Evolutionary conservation across 2,888 invertebrate species (phyloP), one percentile per base, ranked within the genome.

Genomic region (Tineola bisselliella): DNA sequence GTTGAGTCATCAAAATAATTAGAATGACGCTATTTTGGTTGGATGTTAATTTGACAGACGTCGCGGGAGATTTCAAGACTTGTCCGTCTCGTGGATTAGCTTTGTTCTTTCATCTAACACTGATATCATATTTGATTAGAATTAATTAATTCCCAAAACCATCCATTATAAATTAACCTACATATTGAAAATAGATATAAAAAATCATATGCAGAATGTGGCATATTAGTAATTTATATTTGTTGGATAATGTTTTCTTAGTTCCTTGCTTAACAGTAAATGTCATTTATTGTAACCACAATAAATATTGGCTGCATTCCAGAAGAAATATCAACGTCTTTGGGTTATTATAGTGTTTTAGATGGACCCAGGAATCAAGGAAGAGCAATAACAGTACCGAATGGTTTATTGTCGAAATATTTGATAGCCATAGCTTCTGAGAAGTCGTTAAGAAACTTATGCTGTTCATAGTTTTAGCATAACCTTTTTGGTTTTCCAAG

Each of bases 1-100:
- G 79, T 84, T 86, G 87, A 87, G 81, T 86, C 86, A 87, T 86
- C 87, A 86, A 86, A 86, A 87, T 87, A 87, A 87, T 87, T 86
- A 86, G 86, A 86, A 87, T 86, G 81, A 83, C 81, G 86, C 84
- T 87, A 87, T 87, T 87, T 84, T 83, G 77, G 86, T 79, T 81
- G 77, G 84, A 83, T 84, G 84, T 81, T 86, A 86, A 86, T 86
- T 84, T 86, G 87, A 87, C 87, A 86, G 82, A 81, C 87, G 87
- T 84, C 84, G 86, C 84, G 86, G 86, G 86, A 84, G 84, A 84
- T 79, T 80, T 79, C 74, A 70, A 75, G 74, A 79, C 72, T 76
- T 77, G 60, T 4, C 25, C 76, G 38, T 38, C 38, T 81, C 79
- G 77, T 79, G 76, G 75, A 75, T 71, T 73, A 72, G 68, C 70